Evolutionary conservation across 2,113 vertebrate species (phyloP).

Genomic region (Eulemur macaco): DNA sequence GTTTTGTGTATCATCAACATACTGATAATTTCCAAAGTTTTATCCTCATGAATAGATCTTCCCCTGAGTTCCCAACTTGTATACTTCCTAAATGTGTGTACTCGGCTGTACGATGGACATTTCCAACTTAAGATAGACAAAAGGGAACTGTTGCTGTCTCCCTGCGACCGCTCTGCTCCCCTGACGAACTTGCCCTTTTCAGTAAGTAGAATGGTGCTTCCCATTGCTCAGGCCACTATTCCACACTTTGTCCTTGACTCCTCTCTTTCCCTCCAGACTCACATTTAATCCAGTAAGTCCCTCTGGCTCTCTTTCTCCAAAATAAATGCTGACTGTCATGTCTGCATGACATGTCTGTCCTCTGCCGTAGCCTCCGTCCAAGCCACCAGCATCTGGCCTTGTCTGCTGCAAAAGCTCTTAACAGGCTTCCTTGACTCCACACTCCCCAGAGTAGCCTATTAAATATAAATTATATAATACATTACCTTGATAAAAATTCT

Average conservation of each 20-base stretch:
- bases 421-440: neutral
- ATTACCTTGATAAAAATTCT: neutral
- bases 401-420: constrained; percentile 1
- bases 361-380: neutral
- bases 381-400: neutral
- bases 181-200: neutral
- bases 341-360: neutral
- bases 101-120: neutral
- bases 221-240: neutral
- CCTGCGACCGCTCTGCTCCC: neutral
- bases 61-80: neutral
- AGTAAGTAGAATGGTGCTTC: neutral
- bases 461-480: neutral
- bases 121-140: neutral
- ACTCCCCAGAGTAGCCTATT: neutral
- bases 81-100: neutral
- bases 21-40: neutral
- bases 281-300: neutral
- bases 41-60: neutral
- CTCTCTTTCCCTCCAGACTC: neutral
- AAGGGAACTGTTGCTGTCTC: rapidly evolving
- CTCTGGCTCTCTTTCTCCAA: neutral
- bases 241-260: neutral
- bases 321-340: neutral
- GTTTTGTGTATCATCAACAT: neutral